A percentile compares a stretch with the other conserved stretches of the same genome.
Evolutionary conservation across 2,888 invertebrate species (phyloP).

Genomic region (Mythimna lalbum): DNA sequence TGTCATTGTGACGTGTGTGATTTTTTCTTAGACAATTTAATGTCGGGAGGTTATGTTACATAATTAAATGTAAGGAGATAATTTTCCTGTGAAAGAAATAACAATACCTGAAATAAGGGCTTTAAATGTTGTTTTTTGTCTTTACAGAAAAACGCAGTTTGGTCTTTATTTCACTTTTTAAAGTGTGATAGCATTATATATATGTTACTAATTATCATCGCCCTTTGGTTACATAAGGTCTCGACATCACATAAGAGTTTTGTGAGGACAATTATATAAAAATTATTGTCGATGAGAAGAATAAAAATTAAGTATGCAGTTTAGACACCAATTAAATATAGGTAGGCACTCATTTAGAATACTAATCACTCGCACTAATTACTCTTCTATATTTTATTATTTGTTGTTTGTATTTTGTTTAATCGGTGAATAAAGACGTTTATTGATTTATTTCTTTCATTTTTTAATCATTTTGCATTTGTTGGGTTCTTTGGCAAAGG

Average conservation of each 20-base stretch:
- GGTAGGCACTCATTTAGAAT: constrained; percentile 68
- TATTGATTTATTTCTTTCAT: neutral
- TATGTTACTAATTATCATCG: constrained; percentile 8
- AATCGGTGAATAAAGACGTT: neutral
- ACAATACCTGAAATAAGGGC: too few species aligned
- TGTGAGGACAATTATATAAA: constrained; percentile 14
- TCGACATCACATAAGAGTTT: neutral
- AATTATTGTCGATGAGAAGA: constrained; percentile 38
- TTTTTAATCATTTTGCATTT: neutral
- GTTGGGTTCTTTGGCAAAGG: neutral
- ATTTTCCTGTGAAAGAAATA: too few species aligned
- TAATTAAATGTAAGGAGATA: too few species aligned
- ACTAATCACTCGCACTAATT: constrained; percentile 41
- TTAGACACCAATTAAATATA: constrained; percentile 60
- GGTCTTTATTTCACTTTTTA: too few species aligned
- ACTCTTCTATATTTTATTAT: constrained; percentile 22
- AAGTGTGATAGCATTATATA: too few species aligned
- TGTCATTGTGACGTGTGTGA: too few species aligned
- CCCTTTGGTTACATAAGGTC: neutral
- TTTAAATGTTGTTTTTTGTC: too few species aligned
- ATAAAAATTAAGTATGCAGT: constrained; percentile 33
- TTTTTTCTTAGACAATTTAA: too few species aligned
- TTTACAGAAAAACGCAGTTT: too few species aligned
- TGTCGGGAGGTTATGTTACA: too few species aligned
- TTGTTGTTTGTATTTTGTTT: constrained; percentile 13